Percentiles rank a stretch among this genome's conserved stretches.
These are phyloP conservation scores for Pantherophis guttatus DNA, from an alignment of 2,113 vertebrate genomes.

Conservation along the genomic window DNA sequence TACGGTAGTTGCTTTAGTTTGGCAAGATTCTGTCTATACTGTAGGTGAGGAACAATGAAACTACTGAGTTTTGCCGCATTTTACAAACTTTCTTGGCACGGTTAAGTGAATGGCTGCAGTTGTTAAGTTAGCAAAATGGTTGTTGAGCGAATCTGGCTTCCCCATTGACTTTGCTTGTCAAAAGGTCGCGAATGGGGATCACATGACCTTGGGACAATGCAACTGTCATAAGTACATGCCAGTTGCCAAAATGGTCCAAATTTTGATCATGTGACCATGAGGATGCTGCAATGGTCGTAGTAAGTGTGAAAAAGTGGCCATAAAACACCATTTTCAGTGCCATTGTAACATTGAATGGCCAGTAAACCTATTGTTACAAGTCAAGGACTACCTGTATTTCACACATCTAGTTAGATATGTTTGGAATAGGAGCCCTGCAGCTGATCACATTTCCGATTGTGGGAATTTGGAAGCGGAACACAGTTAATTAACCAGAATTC, in stretches of 20 bases:
- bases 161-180: no score
- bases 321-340: neutral
- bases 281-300: no score
- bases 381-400: neutral
- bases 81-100: no score
- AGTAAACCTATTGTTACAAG: neutral
- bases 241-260: neutral
- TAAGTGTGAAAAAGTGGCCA: neutral
- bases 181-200: neutral
- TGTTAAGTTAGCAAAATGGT: no score
- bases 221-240: neutral
- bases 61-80: no score
- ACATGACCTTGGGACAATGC: neutral
- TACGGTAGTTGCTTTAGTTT: no score
- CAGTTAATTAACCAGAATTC: slow-evolving; percentile 19
- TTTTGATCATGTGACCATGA: neutral
- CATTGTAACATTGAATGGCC: neutral
- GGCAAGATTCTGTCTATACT: no score
- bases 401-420: neutral
- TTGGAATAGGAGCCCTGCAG: neutral
- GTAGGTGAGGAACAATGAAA: no score
- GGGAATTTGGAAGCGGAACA: neutral
- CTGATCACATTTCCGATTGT: neutral
- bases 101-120: no score
- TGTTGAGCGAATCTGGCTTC: no score